Evolutionary conservation across 2,113 vertebrate species (phyloP), one percentile per base, ranked within the genome.

Genomic region (Mixornis gularis): DNA sequence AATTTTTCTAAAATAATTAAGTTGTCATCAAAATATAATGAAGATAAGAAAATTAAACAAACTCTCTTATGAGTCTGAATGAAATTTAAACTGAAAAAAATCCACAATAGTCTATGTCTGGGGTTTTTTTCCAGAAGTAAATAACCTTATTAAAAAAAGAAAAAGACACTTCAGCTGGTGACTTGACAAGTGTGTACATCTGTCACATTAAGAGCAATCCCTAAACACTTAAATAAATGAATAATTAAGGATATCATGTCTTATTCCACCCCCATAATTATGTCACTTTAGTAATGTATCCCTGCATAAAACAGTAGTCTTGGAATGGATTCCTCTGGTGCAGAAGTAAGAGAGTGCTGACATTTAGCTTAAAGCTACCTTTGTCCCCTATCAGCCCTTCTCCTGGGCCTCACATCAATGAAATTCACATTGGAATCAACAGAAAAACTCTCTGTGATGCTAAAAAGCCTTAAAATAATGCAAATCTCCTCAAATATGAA

Each of bases 1-100:
- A 93, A 70, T 91, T 87, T 93, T 89, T 79, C 66, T 77, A 34
- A 79, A 94, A 89, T 87, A 93, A 95, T 94, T 76, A 95, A 79
- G 69, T 32, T 94, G 51, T 65, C 80, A 66, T 82, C 48, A 89
- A 89, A 94, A 72, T 87, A 46, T 63, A 89, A 87, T 77, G 76
- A 85, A 81, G 53, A 93, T 74, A 85, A 87, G 63, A 93, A 92
- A 93, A 94, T 85, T 72, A 93, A 90, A 85, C 55, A 85, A 92
- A 76, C 41, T 80, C 17, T 92, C 4, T 85, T 83, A 44, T n/a
- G 32, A 85, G 36, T 55, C 38, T 87, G 60, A 90, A 56, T 89
- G 62, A 73, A 85, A 66, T 68, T 69, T 62, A 79, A 84, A 76
- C 14, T 70, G 34, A 60, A 93, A 90, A 82, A 44, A 92, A 29